These are phyloP conservation scores for Propithecus perrieri DNA, from an alignment of 2,797 vertebrate genomes.

Conservation along the genomic window DNA sequence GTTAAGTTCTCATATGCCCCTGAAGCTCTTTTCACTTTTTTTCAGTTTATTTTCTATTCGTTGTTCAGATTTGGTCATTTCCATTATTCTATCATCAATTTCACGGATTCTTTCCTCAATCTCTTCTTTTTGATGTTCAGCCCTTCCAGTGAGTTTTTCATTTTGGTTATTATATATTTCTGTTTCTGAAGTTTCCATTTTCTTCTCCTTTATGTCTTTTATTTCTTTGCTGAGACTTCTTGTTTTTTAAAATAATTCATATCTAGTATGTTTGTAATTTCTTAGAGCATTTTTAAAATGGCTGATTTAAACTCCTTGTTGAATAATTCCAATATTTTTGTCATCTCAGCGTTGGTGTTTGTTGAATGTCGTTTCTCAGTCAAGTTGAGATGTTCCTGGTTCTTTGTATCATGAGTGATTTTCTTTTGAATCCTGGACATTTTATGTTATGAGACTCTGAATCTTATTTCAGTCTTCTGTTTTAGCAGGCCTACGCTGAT, in stretches of 20 bases:
- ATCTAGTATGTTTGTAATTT: background rate
- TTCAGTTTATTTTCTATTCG: background rate
- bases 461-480: background rate
- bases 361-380: background rate
- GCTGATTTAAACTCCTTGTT: background rate
- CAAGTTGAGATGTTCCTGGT: background rate
- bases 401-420: constrained; percentile 22
- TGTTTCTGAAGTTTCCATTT: background rate
- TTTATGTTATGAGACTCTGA: background rate
- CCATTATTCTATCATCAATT: background rate
- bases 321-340: background rate
- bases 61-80: background rate
- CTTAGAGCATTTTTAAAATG: constrained; percentile 3
- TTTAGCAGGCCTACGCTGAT: background rate
- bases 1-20: background rate
- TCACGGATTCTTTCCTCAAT: background rate
- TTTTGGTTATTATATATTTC: background rate
- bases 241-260: background rate
- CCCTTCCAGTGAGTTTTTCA: background rate
- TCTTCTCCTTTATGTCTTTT: background rate
- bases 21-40: background rate
- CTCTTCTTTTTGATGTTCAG: background rate
- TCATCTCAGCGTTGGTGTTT: background rate
- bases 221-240: background rate
- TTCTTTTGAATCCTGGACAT: background rate